Evolutionary conservation across 2,797 vertebrate species (phyloP).

Genomic region (Serranus cabrilla): DNA sequence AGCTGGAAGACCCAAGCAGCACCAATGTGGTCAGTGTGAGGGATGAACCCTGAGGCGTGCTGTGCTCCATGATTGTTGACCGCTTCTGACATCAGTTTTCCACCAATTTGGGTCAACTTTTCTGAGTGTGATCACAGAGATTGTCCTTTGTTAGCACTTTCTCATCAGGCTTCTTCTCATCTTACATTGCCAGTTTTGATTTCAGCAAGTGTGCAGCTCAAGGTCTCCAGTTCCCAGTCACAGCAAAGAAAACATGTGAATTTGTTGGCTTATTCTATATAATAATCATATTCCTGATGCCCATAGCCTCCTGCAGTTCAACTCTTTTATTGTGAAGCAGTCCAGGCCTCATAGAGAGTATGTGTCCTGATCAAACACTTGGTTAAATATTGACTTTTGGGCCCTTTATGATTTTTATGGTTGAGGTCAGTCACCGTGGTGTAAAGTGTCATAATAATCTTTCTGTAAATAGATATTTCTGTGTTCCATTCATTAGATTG

Average conservation of each 20-base stretch:
- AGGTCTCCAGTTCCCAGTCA: background rate
- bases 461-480: constrained; percentile 3
- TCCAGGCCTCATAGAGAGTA: constrained; percentile 6
- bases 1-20: constrained; percentile 23
- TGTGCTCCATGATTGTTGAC: constrained; percentile 23
- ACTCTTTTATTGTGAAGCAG: constrained; percentile 15
- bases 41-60: constrained; percentile 17
- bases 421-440: constrained; percentile 3
- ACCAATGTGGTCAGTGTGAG: constrained; percentile 5
- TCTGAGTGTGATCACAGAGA: background rate
- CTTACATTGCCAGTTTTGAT: constrained; percentile 17
- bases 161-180: constrained; percentile 20
- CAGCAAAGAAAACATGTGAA: constrained; percentile 5
- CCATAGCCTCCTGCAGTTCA: constrained; percentile 1
- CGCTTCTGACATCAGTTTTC: constrained; percentile 35
- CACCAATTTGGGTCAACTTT: constrained; percentile 19
- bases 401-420: constrained; percentile 5
- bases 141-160: constrained; percentile 10
- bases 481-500: background rate
- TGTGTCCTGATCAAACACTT: constrained; percentile 23
- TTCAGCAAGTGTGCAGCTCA: constrained; percentile 1
- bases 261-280: background rate
- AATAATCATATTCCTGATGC: background rate
- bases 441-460: constrained; percentile 10
- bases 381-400: constrained; percentile 46